Conservation (phyloP, 2,113 vertebrate species). For the Neomonachus schauinslandi region DNA sequence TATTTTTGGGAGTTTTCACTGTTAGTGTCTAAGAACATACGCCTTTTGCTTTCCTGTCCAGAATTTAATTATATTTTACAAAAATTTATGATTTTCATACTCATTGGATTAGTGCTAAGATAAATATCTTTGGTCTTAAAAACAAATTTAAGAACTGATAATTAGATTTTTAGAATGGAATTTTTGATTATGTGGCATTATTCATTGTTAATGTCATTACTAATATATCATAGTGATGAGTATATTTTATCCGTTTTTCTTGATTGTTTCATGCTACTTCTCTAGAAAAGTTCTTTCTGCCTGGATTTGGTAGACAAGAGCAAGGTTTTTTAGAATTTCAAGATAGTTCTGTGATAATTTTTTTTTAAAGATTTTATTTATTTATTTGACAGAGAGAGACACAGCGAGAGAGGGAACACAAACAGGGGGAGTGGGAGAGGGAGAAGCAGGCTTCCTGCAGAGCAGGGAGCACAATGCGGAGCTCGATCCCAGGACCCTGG, state of each 20-base stretch:
- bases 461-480: no score
- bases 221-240: neutral
- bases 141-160: neutral
- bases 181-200: neutral
- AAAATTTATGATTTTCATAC: neutral
- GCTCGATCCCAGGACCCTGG: no score
- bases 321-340: conserved; percentile 29
- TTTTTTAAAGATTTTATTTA: neutral
- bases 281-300: conserved; percentile 11
- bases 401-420: no score
- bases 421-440: no score
- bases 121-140: neutral
- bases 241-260: neutral
- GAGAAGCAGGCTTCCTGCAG: no score
- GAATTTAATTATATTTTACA: conserved; percentile 32
- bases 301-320: neutral
- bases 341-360: conserved; percentile 1
- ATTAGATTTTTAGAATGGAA: neutral
- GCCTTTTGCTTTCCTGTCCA: neutral
- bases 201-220: neutral
- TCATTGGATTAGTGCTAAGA: neutral
- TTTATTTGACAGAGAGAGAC: no score
- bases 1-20: conserved; percentile 8
- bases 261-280: neutral
- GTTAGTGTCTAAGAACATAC: neutral